Evolutionary conservation across 1,140 invertebrate species (phyloP), one percentile per base, ranked within the genome.

Genomic region (Drosophila funebris): DNA sequence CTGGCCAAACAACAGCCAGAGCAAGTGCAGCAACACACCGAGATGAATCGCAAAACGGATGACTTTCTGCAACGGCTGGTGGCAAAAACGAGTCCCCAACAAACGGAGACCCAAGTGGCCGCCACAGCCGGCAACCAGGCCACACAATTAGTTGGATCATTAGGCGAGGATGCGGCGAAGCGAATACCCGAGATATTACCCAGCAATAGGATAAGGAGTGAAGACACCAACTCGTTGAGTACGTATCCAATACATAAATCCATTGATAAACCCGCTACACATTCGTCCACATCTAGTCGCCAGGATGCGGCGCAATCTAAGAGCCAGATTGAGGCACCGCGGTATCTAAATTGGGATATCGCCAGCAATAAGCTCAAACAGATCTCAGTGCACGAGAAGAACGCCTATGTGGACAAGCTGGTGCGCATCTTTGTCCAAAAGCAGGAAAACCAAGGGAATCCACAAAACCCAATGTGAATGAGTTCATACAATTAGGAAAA

Each of bases 291-390:
- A 63, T 44, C 11, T 48, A 82, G 70, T 58, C 46, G 33, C 33
- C 39, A 20, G 33, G 22, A 36, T 41, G 2, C 4, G 53, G 7
- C 52, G 44, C 9, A 54, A 50, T 8, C 44, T 52, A 2, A 41
- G 46, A 9, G n/a, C 24, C n/a, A 41, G 5, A 41, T 83, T 46
- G 61, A 27, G 14, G 56, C 31, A 9, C 81, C 81, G 4, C 57
- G 33, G n/a, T 87, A 57, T 58, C 41, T 87, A 13, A 87, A 67
- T 14, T 87, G 71, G 66, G 71, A 87, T 39, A 66, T 78, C 1
- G 14, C 50, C 6, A 56, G 53, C 18, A 66, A 69, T 0, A 56
- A 50, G 14, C 60, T 87, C 1, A 50, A 74, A 7, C 4, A 48
- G 13, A 29, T 46, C 33, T 87, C 71, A 29, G 18, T 31, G 0